Base-by-base conservation (phyloP, 2,797 vertebrate species). In the Anableps anableps region DNA sequence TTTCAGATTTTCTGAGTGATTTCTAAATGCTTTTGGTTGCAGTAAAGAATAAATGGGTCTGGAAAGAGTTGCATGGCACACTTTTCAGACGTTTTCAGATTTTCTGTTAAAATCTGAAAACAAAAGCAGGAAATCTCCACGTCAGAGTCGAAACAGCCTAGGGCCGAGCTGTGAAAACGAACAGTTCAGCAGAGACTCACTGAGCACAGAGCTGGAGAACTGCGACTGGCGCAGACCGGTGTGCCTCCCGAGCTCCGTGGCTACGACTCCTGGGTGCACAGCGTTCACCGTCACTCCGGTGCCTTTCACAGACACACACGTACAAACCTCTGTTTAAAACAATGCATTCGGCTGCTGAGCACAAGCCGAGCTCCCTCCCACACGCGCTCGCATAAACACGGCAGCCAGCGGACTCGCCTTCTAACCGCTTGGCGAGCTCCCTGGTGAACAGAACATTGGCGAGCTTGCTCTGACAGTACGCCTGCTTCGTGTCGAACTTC, bases 401-500 rank as follows among this genome's bases (percentile, higher is more conserved):
- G 23, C 86, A 80, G 78, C 86, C 86, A 82, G 86, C 80, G 73
- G 76, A 90, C 92, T 68, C 78, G 96, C 97, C 97, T 90, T 96
- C 91, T 78, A 98, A 95, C 78, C 92, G 93, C 85, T 90, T 95
- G 85, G 96, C 96, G 66, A 98, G 94, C 88, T 97, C 97, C 90
- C 92, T 95, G 80, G 96, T 97, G 89, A 97, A 97, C 85, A 98
- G 93, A 82, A 97, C 88, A 4, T 96, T 85, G 68, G 97, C 97
- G 73, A 98, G 96, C 93, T 98, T 98, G 93, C 97, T 98, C 92
- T 97, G 97, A 93, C 97, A 97, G 90, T 98, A 98, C 75, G 97
- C 97, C 43, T 92, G 95, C 88, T 97, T 98, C 23, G 97, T 96
- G 88, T 97, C 85, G 80, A 96, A 98, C 91, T 94, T 96, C 93